A percentile compares a stretch with the other conserved stretches of the same genome.
phyloP scores from a whole-genome alignment of 2,888 invertebrate species.

The Geotrupes spiniger region DNA sequence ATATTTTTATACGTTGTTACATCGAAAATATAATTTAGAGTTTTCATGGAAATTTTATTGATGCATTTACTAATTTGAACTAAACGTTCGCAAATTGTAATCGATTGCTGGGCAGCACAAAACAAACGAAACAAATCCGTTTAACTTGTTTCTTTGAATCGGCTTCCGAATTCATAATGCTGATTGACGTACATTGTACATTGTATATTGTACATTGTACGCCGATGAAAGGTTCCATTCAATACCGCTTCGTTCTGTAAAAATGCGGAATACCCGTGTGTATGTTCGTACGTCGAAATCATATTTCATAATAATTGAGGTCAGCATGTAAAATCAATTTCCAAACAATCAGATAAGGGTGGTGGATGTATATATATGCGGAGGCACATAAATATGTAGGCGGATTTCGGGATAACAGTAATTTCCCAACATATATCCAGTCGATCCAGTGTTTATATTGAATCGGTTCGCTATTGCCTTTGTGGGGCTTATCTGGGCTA shows the following conservation, averaged over 20 bases:
- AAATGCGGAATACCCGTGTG: constrained; percentile 17
- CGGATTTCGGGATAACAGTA: constrained; percentile 48
- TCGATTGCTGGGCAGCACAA: not conserved
- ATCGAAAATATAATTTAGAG: no score
- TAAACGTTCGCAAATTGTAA: no score
- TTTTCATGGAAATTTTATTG: no score
- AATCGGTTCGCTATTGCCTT: constrained; percentile 49
- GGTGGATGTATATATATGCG: constrained; percentile 33
- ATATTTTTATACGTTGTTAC: no score
- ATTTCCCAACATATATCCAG: constrained; percentile 34
- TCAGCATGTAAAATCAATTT: constrained; percentile 49
- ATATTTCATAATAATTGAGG: constrained; percentile 37
- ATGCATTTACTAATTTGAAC: no score
- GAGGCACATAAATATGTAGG: constrained; percentile 45
- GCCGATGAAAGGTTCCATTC: constrained; percentile 11
- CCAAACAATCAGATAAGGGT: constrained; percentile 45
- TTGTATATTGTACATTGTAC: no score
- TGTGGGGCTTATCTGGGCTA: constrained; percentile 50
- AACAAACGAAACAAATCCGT: constrained; percentile 9
- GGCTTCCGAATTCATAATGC: constrained; percentile 11
- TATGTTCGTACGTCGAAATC: constrained; percentile 14
- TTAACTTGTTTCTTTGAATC: constrained; percentile 11
- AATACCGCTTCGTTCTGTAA: constrained; percentile 11
- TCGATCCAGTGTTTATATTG: constrained; percentile 49
- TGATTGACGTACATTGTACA: constrained; percentile 19